phyloP scores from a whole-genome alignment of 1,140 invertebrate species.

The Drosophila trapezifrons region DNA sequence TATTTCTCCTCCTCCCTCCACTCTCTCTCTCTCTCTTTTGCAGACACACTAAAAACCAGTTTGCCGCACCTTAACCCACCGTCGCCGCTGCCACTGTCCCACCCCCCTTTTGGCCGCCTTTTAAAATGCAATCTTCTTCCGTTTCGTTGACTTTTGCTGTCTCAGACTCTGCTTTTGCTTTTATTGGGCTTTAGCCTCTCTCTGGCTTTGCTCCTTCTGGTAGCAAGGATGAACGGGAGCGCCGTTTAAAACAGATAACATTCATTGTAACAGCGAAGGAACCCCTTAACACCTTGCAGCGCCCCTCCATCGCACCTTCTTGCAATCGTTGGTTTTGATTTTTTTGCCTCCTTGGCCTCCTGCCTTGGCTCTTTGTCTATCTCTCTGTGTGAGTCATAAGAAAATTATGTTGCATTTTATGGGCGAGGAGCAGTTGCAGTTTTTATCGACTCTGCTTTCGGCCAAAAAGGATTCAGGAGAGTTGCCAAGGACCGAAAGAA shows the following conservation, averaged over 20 bases:
- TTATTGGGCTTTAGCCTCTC: slow-evolving; percentile 24
- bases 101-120: slow-evolving; percentile 24
- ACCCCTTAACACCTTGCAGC: slow-evolving; percentile 23
- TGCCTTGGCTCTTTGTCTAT: slow-evolving; percentile 11
- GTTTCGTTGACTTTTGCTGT: slow-evolving; percentile 78
- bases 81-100: neutral
- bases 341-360: slow-evolving; percentile 4
- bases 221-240: slow-evolving; percentile 65
- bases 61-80: slow-evolving; percentile 56
- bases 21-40: slow-evolving; percentile 10
- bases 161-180: slow-evolving; percentile 43
- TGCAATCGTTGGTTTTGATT: slow-evolving; percentile 39
- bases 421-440: slow-evolving; percentile 54
- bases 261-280: slow-evolving; percentile 68
- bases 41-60: slow-evolving; percentile 63
- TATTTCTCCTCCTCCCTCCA: slow-evolving; percentile 49
- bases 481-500: slow-evolving; percentile 35
- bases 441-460: slow-evolving; percentile 64
- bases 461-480: slow-evolving; percentile 43
- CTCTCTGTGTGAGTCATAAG: slow-evolving; percentile 73
- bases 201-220: slow-evolving; percentile 7
- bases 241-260: slow-evolving; percentile 79
- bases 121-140: slow-evolving; percentile 81
- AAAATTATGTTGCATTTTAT: slow-evolving; percentile 83
- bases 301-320: slow-evolving; percentile 1